Evolutionary conservation across 2,888 invertebrate genomes (phyloP).

Genomic region (Hoplodrina ambigua): DNA sequence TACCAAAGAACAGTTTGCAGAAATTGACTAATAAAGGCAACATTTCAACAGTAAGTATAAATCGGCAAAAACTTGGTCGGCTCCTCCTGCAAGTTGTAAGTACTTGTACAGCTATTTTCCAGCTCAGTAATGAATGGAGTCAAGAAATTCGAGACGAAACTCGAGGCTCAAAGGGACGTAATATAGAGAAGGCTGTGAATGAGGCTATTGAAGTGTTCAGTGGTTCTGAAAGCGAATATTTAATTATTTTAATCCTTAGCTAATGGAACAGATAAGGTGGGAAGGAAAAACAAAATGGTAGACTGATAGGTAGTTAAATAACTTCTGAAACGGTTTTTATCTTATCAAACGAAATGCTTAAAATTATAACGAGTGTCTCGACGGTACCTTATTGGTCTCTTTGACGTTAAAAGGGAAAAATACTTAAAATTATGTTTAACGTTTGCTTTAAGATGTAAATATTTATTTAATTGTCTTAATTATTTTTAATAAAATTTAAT

Average conservation of each 20-base stretch:
- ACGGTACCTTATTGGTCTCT: too few species aligned
- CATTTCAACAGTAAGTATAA: constrained; percentile 43
- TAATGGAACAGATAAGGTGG: constrained; percentile 13
- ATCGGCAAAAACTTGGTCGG: constrained; percentile 46
- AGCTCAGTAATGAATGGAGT: constrained; percentile 50
- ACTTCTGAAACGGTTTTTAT: too few species aligned
- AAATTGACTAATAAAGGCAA: constrained; percentile 47
- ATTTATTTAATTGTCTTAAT: too few species aligned
- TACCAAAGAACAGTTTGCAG: constrained; percentile 14
- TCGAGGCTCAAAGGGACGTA: constrained; percentile 46
- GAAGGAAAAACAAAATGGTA: not conserved
- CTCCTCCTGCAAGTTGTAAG: constrained; percentile 7
- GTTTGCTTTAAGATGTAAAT: too few species aligned
- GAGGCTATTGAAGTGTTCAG: constrained; percentile 48
- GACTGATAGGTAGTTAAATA: not conserved
- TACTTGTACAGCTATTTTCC: constrained; percentile 50
- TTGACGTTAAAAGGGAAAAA: too few species aligned
- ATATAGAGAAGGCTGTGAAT: constrained; percentile 46
- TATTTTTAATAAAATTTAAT: too few species aligned
- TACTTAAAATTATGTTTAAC: too few species aligned
- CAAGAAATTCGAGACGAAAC: constrained; percentile 42
- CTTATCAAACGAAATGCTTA: too few species aligned
- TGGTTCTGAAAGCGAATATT: constrained; percentile 35
- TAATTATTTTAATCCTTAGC: constrained; percentile 39
- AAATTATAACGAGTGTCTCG: too few species aligned